phyloP scores from a whole-genome alignment of 2,888 invertebrate genomes.

The Tipula lateralis region DNA sequence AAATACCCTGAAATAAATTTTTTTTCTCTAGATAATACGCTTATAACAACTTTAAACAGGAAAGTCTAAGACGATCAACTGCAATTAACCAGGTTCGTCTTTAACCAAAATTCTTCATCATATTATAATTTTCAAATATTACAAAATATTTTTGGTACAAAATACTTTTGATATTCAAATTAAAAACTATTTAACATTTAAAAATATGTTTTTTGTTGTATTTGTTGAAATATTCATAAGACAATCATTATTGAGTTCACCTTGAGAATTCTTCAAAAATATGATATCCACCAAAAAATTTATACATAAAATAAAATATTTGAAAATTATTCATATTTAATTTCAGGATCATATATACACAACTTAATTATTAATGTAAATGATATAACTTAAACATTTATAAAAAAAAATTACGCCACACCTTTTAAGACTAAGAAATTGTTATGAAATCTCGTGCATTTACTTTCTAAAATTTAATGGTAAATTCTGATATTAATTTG shows the following conservation, averaged over 20 bases:
- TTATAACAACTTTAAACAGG: neutral
- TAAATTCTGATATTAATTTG: neutral
- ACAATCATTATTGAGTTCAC: neutral
- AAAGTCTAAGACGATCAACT: neutral
- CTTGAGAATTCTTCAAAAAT: neutral
- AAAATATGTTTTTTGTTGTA: neutral
- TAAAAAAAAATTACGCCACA: neutral
- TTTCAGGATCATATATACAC: neutral
- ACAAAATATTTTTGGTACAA: neutral
- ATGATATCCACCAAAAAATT: neutral
- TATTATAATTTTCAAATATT: neutral
- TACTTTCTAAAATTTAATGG: neutral
- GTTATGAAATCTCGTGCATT: neutral
- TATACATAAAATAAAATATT: neutral
- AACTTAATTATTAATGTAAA: neutral
- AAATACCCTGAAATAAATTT: neutral
- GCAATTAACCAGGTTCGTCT: neutral
- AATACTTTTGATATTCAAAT: neutral
- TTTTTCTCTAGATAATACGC: neutral
- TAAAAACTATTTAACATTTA: conserved; percentile 3
- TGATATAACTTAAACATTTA: neutral
- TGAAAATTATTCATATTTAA: neutral
- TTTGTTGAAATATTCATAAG: neutral
- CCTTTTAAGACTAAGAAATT: neutral
- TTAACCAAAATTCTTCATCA: neutral